These are phyloP conservation scores for Peromyscus leucopus DNA, from an alignment of 2,113 vertebrate species.

Conservation along the genomic window DNA sequence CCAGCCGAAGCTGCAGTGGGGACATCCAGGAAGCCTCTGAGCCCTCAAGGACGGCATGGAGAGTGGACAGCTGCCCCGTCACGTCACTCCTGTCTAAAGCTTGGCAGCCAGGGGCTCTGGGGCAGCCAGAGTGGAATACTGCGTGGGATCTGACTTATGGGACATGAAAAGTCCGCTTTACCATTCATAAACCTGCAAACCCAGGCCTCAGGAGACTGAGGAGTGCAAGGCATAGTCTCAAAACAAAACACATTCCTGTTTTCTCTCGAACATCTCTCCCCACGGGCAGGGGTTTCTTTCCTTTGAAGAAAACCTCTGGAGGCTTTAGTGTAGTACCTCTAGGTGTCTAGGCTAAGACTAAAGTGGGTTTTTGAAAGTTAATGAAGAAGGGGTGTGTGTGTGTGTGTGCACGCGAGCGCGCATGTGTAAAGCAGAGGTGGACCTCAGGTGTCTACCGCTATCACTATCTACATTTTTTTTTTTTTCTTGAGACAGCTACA, in stretches of 20 bases:
- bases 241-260: background rate
- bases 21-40: background rate
- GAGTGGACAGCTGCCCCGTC: fast-evolving
- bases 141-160: background rate
- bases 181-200: background rate
- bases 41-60: no score
- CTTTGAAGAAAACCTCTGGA: background rate
- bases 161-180: background rate
- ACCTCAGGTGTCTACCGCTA: background rate
- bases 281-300: background rate
- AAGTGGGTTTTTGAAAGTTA: background rate
- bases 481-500: background rate
- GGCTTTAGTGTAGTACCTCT: background rate
- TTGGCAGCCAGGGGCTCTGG: background rate
- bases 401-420: background rate
- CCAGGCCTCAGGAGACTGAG: background rate
- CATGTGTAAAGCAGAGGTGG: background rate
- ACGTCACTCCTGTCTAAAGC: background rate
- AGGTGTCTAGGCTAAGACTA: background rate
- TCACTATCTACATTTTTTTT: background rate
- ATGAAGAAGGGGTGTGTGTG: background rate
- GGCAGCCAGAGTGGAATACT: no score
- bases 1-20: background rate
- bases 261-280: background rate
- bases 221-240: background rate